phyloP scores from a whole-genome alignment of 2,888 invertebrate species.

The Polietes domitor region DNA sequence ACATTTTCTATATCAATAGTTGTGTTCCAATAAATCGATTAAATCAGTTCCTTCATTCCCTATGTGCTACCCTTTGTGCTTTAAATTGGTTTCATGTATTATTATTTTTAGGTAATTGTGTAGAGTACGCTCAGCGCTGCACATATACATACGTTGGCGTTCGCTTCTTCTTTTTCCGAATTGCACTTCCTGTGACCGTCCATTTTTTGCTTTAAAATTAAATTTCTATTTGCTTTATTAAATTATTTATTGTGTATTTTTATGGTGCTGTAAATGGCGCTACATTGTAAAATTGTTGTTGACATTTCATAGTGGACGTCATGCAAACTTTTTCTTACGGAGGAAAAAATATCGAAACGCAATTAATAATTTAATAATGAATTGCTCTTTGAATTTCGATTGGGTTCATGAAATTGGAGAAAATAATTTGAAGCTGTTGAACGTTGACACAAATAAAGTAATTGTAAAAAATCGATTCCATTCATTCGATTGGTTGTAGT shows the following conservation, averaged over 20 bases:
- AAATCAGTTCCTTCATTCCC: background rate
- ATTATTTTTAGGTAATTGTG: slow-evolving; percentile 26
- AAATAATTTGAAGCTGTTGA: too few species aligned
- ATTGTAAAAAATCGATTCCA: too few species aligned
- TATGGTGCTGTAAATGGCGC: slow-evolving; percentile 47
- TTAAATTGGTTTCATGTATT: slow-evolving; percentile 1
- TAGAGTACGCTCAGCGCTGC: background rate
- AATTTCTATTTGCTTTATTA: slow-evolving; percentile 46
- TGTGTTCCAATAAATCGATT: too few species aligned
- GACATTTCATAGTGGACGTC: slow-evolving; percentile 55
- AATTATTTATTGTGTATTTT: slow-evolving; percentile 48
- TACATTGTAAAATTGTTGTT: slow-evolving; percentile 58
- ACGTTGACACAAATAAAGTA: too few species aligned
- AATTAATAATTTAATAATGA: slow-evolving; percentile 1
- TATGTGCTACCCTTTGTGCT: background rate
- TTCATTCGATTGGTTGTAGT: too few species aligned
- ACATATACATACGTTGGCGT: too few species aligned
- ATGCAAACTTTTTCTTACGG: background rate
- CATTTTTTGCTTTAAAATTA: slow-evolving; percentile 41
- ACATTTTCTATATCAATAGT: too few species aligned
- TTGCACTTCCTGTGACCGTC: background rate
- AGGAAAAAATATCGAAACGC: background rate
- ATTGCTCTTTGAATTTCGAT: background rate
- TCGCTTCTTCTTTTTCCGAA: slow-evolving; percentile 3
- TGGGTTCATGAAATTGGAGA: background rate